Percentiles rank a stretch among this genome's conserved stretches.
Conservation (phyloP, 2,113 vertebrate genomes). For the Drymodes brunneopygia region DNA sequence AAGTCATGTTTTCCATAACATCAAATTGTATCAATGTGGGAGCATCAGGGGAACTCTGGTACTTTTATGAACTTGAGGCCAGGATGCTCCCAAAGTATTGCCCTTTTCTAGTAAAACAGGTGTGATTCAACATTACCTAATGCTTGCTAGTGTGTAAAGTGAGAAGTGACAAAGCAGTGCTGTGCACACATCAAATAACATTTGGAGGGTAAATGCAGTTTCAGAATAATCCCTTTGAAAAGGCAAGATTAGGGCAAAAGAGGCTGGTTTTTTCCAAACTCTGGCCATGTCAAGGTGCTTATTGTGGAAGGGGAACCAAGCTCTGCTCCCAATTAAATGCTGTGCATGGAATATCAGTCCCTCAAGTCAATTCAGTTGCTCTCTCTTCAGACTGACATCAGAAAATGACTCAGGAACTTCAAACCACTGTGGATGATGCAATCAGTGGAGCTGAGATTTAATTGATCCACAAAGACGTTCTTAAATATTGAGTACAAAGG, state of each 20-base stretch:
- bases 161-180: not conserved
- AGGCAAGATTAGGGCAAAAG: not conserved
- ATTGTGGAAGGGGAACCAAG: not conserved
- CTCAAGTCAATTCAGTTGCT: not conserved
- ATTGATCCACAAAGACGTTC: accelerated
- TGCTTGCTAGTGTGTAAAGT: not conserved
- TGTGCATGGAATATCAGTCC: not conserved
- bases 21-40: not conserved
- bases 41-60: not conserved
- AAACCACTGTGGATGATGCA: not conserved
- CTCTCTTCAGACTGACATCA: not conserved
- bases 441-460: not conserved
- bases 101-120: not conserved
- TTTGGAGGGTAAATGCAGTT: not conserved
- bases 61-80: not conserved
- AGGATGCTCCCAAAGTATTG: not conserved
- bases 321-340: not conserved
- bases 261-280: not conserved
- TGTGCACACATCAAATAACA: not conserved
- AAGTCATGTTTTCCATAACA: not conserved
- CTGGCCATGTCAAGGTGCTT: not conserved
- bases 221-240: not conserved
- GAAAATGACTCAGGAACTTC: not conserved
- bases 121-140: not conserved
- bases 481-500: not conserved